Evolutionary conservation across 2,113 vertebrate genomes (phyloP).

Genomic region (Corythoichthys intestinalis): DNA sequence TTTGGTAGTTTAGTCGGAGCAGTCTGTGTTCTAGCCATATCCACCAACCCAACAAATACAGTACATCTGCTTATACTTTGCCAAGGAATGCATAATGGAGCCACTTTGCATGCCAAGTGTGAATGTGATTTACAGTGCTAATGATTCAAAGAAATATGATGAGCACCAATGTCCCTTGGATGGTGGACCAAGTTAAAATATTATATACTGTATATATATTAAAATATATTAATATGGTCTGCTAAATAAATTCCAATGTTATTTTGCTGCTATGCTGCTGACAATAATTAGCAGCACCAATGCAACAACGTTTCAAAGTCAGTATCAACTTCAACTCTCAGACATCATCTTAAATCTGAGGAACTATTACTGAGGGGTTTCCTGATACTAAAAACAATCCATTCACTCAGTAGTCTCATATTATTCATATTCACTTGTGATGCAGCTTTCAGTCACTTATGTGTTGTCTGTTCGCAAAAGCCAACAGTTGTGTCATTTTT

Average conservation of each 20-base stretch:
- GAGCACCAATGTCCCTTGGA: too few relatives aligned
- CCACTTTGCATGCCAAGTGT: neutral
- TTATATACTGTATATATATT: too few relatives aligned
- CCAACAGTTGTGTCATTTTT: neutral
- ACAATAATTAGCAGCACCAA: neutral
- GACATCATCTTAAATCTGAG: neutral
- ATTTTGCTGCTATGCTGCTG: too few relatives aligned
- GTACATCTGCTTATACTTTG: neutral
- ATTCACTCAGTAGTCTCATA: neutral
- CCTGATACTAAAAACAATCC: neutral
- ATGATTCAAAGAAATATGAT: neutral
- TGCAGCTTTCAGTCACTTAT: neutral
- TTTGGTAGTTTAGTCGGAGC: neutral
- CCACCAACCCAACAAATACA: too few relatives aligned
- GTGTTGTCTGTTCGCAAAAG: neutral
- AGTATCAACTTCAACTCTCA: neutral
- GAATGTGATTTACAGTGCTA: neutral
- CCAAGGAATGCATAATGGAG: neutral
- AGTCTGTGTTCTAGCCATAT: neutral
- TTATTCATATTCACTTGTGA: neutral
- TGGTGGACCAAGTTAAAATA: too few relatives aligned
- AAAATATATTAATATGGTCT: too few relatives aligned
- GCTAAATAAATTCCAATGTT: too few relatives aligned
- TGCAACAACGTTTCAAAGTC: neutral
- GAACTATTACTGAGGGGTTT: neutral